Conservation (phyloP, 2,113 vertebrate genomes). For the Calidris pugnax region DNA sequence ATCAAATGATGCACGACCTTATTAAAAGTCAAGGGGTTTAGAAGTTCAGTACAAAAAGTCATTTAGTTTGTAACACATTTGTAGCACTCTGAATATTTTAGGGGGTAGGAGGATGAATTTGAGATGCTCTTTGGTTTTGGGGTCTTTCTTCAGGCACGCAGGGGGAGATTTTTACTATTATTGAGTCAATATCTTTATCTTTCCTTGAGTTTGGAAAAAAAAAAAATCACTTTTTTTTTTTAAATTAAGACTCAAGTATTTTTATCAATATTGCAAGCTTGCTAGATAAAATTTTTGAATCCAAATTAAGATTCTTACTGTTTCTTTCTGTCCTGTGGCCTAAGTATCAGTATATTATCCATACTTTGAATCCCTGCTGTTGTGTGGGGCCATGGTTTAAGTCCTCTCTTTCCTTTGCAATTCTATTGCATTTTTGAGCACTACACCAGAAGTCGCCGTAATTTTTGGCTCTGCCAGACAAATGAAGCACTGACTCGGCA, state of each 20-base stretch:
- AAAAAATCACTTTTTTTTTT: not conserved
- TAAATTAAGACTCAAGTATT: not conserved
- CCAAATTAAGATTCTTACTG: not conserved
- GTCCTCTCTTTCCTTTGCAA: not conserved
- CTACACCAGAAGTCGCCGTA: not conserved
- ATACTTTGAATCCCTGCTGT: not conserved
- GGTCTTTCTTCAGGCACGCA: not conserved
- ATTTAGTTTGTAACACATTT: not conserved
- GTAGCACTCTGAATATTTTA: not conserved
- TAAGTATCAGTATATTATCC: not conserved
- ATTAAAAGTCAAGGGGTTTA: conserved; percentile 52
- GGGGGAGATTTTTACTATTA: not conserved
- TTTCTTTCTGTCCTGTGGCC: not conserved
- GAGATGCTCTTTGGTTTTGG: not conserved
- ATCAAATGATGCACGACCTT: conserved; percentile 42
- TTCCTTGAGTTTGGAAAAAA: not conserved
- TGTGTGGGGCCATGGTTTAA: not conserved
- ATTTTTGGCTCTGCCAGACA: conserved; percentile 2
- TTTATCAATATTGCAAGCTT: not conserved
- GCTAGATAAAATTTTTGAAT: not conserved
- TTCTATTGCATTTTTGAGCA: not conserved
- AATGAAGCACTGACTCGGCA: not conserved
- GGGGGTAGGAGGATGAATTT: not conserved
- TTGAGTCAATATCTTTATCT: not conserved
- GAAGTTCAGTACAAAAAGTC: conserved; percentile 38